Evolutionary conservation across 2,797 vertebrate genomes (phyloP), one percentile per base, ranked within the genome.

Genomic region (Rhinella marina): DNA sequence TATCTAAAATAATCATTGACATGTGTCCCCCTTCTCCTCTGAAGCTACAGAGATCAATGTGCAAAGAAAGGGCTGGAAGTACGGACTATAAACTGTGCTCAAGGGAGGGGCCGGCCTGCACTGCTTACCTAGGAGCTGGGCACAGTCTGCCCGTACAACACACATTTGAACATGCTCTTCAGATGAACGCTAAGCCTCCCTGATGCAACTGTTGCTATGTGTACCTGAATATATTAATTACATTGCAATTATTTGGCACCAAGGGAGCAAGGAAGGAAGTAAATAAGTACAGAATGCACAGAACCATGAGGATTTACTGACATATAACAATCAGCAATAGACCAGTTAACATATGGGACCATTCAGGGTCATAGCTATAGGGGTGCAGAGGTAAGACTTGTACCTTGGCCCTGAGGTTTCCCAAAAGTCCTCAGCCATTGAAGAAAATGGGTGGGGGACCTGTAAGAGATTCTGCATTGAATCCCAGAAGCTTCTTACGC

Each of bases 1-100:
- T 56, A 27, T 41, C 81, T 25, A 19, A 66, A 76, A 77, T 64
- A 85, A 85, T 85, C 48, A 88, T 88, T 88, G 57, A 85, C 83
- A 16, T 48, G 75, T 52, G n/a, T n/a, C 54, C 21, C 70, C 6
- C 29, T 70, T 17, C 27, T 68, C 25, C 66, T 70, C 50, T 52
- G 2, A 14, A 88, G 32, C 87, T 32, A 66, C 62, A 72, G 56
- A 62, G 87, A 80, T 85, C 82, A 81, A 70, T 85, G 82, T 84
- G 82, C 82, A 88, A 57, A 88, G 76, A 62, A 72, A 57, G 48
- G 57, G 75, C 72, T 75, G 72, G 32, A 14, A 16, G 21, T 61
- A 75, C 27, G 25, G 73, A 79, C 13, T 52, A 59, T 41, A 80
- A 80, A 85, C 56, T 81, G 73, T 88, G 23, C 77, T 68, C 66